Base-by-base conservation (phyloP, 1,140 invertebrate genomes). In the Cardiocondyla obscurior region DNA sequence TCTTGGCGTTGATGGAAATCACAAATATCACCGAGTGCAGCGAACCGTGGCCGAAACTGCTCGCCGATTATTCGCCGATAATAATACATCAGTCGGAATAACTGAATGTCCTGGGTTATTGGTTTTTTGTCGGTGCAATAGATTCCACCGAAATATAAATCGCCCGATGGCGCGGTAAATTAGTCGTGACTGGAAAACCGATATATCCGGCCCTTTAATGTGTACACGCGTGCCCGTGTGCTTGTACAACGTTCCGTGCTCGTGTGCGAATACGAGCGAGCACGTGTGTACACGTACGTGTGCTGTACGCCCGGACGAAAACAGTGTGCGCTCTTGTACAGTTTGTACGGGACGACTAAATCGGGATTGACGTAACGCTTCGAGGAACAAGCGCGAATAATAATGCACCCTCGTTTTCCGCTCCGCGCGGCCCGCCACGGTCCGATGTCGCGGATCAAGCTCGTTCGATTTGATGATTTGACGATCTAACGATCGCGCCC, bases 81-180 rank as follows among this genome's bases (percentile, higher is more conserved):
- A 84, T 84, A 84, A 84, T 84, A 82, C 77, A 82, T 84, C 83
- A 82, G 72, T 51, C 67, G 77, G 62, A 84, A 84, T 82, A 82
- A 82, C 83, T 62, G 79, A 84, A 82, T 84, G 79, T 82, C 83
- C 83, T 64, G 83, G 65, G 46, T 60, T 84, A 82, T 84, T 84
- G 83, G 67, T 73, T 82, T 82, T 82, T 76, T 73, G 77, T 84
- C 83, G 67, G 44, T 64, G 79, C 83, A 84, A 82, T 82, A 84
- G 77, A 84, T 84, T 82, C 51, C 39, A 28, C 67, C 67, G 69
- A 84, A 84, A 82, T 82, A 84, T 84, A 84, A 84, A 84, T 84
- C 83, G 77, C 65, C 79, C 67, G 55, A 83, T 64, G 79, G 64
- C 77, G 65, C 77, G 51, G 83, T 65, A 82, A 84, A 84, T 84